Base-by-base conservation (phyloP, 1,140 invertebrate species). In the Heliconius congener region DNA sequence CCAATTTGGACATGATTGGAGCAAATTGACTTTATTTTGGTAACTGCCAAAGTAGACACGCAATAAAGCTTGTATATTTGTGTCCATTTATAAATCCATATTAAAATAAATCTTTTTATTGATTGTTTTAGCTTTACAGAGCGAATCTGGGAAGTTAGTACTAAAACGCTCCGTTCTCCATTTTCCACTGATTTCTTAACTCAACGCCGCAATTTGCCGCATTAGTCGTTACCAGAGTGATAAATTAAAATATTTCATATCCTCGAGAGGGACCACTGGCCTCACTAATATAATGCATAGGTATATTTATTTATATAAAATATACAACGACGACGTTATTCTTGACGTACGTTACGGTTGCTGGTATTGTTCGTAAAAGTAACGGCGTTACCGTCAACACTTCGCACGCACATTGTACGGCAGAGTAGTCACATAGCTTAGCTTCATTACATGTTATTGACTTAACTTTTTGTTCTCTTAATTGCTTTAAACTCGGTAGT, bases 11-110 rank as follows among this genome's bases (percentile, higher is more conserved):
- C 30, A 55, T 52, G 70, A 55, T 72, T 77, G 70, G 37, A 73
- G 9, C 46, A 39, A 77, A 72, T 77, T 72, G 30, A 23, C 39
- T 27, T 71, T 71, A 76, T 76, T 76, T 76, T 71, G 52, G 72
- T 74, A 74, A 73, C 27, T 66, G 60, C 60, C 60, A 66, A 18
- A 66, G 27, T 1, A 66, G 60, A 30, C 60, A 66, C 27, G 60
- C 60, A 66, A 66, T 30, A 16, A 66, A 2, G 8, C 30, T 6
- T 27, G 8, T 66, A 66, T 13, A 30, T 66, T 11, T 66, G 11
- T 66, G 34, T n/a, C n/a, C 8, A 19, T 19, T 8, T 19, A n/a
- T 55, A 18, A 60, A 2, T 37, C 3, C 23, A 23, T 60, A 60
- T 11, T 37, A 8, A 37, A 8, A 6, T 37, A 37, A 37, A 6